phyloP scores from a whole-genome alignment of 2,888 invertebrate species.

The Drosophila austrosaltans region DNA sequence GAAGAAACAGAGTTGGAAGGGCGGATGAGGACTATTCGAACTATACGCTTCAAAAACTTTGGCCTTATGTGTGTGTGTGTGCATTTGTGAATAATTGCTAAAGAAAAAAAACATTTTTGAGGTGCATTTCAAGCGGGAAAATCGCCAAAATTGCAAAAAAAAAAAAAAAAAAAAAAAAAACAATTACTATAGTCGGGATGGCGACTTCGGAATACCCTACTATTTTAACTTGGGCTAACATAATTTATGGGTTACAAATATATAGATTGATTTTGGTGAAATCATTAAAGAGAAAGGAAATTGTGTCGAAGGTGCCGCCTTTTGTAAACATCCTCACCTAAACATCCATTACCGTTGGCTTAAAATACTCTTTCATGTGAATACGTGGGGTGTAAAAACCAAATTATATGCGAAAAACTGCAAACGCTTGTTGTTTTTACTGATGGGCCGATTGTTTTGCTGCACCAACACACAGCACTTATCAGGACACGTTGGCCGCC shows the following conservation, averaged over 20 bases:
- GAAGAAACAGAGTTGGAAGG: neutral
- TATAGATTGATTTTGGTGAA: too few species aligned
- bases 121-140: constrained; percentile 15
- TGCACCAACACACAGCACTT: constrained; percentile 5
- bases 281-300: neutral
- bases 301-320: too few species aligned
- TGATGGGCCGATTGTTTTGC: constrained; percentile 41
- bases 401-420: constrained; percentile 39
- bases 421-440: constrained; percentile 43
- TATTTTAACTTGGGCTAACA: too few species aligned
- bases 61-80: constrained; percentile 4
- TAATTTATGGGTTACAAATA: too few species aligned
- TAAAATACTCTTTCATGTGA: neutral
- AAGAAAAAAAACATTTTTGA: constrained; percentile 24
- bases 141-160: constrained; percentile 7
- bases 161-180: neutral
- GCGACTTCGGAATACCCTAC: neutral
- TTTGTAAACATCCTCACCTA: too few species aligned
- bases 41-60: constrained; percentile 56
- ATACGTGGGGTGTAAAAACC: neutral
- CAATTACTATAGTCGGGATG: neutral
- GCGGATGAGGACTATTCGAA: constrained; percentile 34
- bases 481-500: neutral
- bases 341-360: too few species aligned
- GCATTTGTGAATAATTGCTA: constrained; percentile 56